Evolutionary conservation across 2,113 vertebrate genomes (phyloP).

Genomic region (Pollachius pollachius): DNA sequence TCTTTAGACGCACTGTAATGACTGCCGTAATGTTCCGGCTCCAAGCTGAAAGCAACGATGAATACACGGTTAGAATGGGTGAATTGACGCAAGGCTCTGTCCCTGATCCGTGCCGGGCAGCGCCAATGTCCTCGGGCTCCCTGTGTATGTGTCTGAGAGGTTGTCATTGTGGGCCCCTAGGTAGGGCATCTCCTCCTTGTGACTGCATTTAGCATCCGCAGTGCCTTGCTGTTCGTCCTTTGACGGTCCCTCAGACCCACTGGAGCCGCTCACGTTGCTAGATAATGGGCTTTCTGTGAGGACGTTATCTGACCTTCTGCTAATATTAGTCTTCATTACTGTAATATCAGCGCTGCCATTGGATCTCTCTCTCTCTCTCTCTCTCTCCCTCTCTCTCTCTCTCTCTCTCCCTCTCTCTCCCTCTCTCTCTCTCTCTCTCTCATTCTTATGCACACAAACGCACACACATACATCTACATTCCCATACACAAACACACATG

Average conservation of each 20-base stretch:
- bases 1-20: too few relatives aligned
- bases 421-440: conserved; percentile 1
- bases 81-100: too few relatives aligned
- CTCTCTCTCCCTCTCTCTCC: conserved; percentile 3
- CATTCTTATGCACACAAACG: too few relatives aligned
- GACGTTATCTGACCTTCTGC: conserved; percentile 46
- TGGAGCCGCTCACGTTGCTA: conserved; percentile 30
- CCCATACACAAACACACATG: too few relatives aligned
- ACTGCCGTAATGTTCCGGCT: too few relatives aligned
- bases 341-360: conserved; percentile 29
- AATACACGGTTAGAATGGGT: too few relatives aligned
- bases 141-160: too few relatives aligned
- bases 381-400: conserved; percentile 9
- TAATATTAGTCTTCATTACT: conserved; percentile 24
- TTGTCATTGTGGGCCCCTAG: too few relatives aligned
- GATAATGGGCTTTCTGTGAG: conserved; percentile 48
- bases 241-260: conserved; percentile 31
- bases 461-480: too few relatives aligned
- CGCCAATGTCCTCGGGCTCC: neutral
- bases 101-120: neutral
- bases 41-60: too few relatives aligned
- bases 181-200: conserved; percentile 16
- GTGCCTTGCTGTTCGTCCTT: conserved; percentile 34
- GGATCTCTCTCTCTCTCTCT: conserved; percentile 1
- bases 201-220: conserved; percentile 32